These are phyloP conservation scores for Sisyra nigra DNA, from an alignment of 2,888 invertebrate species.

Conservation along the genomic window DNA sequence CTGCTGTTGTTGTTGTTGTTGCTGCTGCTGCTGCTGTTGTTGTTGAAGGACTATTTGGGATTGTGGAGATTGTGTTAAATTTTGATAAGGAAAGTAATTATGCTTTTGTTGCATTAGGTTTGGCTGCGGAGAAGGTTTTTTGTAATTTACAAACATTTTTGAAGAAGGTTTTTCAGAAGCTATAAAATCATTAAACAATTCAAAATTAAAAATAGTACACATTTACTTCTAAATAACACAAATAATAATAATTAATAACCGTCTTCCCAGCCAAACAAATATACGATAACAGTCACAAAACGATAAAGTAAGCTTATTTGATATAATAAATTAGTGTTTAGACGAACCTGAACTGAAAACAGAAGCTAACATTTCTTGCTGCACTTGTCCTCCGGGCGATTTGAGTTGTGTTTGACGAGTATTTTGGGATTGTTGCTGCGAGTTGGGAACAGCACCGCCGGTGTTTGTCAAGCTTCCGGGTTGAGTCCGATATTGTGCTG, in stretches of 20 bases:
- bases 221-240: neutral
- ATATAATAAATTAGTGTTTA: conserved; percentile 7
- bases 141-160: conserved; percentile 33
- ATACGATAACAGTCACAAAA: conserved; percentile 1
- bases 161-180: conserved; percentile 40
- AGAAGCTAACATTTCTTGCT: conserved; percentile 33
- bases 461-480: conserved; percentile 21
- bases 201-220: neutral
- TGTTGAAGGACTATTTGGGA: conserved; percentile 5
- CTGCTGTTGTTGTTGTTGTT: conserved; percentile 25
- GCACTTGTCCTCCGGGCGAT: conserved; percentile 31
- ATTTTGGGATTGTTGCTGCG: conserved; percentile 20
- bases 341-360: conserved; percentile 36
- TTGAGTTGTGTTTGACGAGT: conserved; percentile 35
- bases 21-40: conserved; percentile 24
- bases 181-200: conserved; percentile 16
- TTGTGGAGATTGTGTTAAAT: conserved; percentile 2
- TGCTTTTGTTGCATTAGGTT: conserved; percentile 35
- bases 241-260: neutral
- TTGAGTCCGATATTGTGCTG: conserved; percentile 44
- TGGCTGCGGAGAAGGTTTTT: conserved; percentile 36
- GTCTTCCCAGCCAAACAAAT: neutral
- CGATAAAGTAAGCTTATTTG: neutral
- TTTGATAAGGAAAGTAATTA: conserved; percentile 29
- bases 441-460: conserved; percentile 21